Base-by-base conservation (phyloP, 2,113 vertebrate genomes). In the Cochlearius cochlearius region DNA sequence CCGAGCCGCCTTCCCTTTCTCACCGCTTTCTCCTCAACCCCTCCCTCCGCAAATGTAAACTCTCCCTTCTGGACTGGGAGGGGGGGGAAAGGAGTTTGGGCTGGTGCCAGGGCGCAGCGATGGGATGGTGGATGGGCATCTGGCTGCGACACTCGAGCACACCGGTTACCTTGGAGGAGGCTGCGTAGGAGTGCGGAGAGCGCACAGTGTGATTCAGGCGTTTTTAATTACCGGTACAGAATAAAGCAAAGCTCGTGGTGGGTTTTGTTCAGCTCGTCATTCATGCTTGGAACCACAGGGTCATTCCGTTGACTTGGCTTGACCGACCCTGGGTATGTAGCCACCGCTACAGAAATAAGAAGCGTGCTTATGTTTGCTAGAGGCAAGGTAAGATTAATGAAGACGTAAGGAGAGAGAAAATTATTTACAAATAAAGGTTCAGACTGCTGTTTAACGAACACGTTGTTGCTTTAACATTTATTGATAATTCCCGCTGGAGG, bases 251-350 rank as follows among this genome's bases (percentile, higher is more conserved):
- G 47, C 79, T 84, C 47, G 5, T 27, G 80, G 53, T 49, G 82
- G 73, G 83, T 73, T 95, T 92, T 91, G 84, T 96, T 90, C 81
- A 58, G 81, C 62, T 72, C 52, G 30, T 90, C 62, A 41, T 86
- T 90, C 74, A 43, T 49, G 50, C 41, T 59, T 75, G 53, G 56
- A 64, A 3, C 76, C 55, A 12, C 56, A 38, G 83, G 64, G 83
- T 88, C 84, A 8, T 34, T 87, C 83, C 25, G 2, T 26, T 87
- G 92, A 7, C 88, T 78, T 45, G 77, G 62, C 49, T 89, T 26
- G 14, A 76, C 30, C 47, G 77, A 76, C 77, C 84, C 83, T 81
- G 77, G 34, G 21, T 12, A 5, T 36, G 3, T 9, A 49, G 53
- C 10, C 29, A 15, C 38, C 43, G 69, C 71, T 13, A 5, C 11